A percentile compares a stretch with the other conserved stretches of the same genome.
These are phyloP conservation scores for Linnaemya vulpina DNA, from an alignment of 2,888 invertebrate species.

Conservation along the genomic window DNA sequence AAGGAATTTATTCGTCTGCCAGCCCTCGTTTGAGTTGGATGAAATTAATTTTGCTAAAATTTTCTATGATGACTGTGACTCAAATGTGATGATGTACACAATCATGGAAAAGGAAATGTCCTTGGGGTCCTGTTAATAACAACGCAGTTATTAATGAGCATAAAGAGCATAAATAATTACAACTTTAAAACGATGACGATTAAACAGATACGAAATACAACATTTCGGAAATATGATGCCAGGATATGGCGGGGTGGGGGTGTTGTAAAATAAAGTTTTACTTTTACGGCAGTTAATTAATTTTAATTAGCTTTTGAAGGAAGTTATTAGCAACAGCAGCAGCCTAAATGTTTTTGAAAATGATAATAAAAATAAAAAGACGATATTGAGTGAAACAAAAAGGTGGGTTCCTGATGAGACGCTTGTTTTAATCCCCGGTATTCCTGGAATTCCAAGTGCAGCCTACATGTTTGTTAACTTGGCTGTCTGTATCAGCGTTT, in stretches of 20 bases:
- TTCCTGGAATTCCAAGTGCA: constrained; percentile 52
- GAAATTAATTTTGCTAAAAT: constrained; percentile 42
- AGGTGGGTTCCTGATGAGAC: constrained; percentile 42
- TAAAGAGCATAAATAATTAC: constrained; percentile 69
- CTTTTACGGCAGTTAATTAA: constrained; percentile 60
- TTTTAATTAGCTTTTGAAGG: constrained; percentile 58
- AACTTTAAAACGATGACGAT: constrained; percentile 57
- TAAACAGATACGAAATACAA: constrained; percentile 11
- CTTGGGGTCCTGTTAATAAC: constrained; percentile 70
- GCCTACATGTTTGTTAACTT: constrained; percentile 43
- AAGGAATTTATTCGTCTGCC: too few relatives aligned
- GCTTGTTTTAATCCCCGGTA: constrained; percentile 46
- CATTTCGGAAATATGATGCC: neutral
- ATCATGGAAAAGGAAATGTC: constrained; percentile 53
- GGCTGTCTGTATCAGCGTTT: constrained; percentile 14
- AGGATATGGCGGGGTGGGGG: neutral
- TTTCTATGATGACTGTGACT: constrained; percentile 52
- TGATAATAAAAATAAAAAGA: constrained; percentile 3
- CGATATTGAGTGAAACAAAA: constrained; percentile 8
- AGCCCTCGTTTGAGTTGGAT: constrained; percentile 5
- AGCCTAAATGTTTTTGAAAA: constrained; percentile 23
- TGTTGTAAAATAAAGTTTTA: constrained; percentile 18
- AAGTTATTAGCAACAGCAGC: neutral
- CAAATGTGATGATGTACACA: constrained; percentile 39
- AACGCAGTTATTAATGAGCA: constrained; percentile 68